Percentiles rank a stretch among this genome's conserved stretches.
These are phyloP conservation scores for Potorous gilbertii DNA, from an alignment of 2,797 vertebrate species.

Conservation along the genomic window DNA sequence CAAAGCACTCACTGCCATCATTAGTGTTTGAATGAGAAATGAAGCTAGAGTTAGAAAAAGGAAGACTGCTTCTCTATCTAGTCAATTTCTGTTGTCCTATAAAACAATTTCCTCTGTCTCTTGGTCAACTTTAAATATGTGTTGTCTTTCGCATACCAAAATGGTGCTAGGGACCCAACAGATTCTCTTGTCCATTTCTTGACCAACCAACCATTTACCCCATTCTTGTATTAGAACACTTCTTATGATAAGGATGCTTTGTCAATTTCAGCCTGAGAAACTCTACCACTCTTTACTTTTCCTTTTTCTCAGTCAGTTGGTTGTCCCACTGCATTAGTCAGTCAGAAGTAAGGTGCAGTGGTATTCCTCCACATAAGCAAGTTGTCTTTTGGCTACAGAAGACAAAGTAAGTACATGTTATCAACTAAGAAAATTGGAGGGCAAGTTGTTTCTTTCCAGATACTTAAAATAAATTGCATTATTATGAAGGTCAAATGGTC, in stretches of 20 bases:
- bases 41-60: slow-evolving; percentile 18
- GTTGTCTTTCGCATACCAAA: not conserved
- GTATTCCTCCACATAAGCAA: not conserved
- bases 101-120: not conserved
- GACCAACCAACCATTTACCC: not conserved
- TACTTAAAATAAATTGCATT: not conserved
- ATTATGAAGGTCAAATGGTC: not conserved
- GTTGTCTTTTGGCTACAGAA: not conserved
- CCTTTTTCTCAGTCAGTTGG: not conserved
- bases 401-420: not conserved
- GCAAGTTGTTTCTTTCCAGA: not conserved
- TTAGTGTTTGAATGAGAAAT: not conserved
- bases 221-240: not conserved
- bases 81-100: not conserved
- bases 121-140: not conserved
- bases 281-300: not conserved
- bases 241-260: not conserved
- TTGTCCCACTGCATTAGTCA: not conserved
- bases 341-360: not conserved
- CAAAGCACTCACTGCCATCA: slow-evolving; percentile 47
- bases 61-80: not conserved
- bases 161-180: not conserved
- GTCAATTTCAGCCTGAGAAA: not conserved
- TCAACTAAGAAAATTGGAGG: not conserved
- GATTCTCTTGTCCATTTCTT: not conserved